Evolutionary conservation across 2,888 invertebrate species (phyloP), one percentile per base, ranked within the genome.

Genomic region (Chrysotoxum bicinctum): DNA sequence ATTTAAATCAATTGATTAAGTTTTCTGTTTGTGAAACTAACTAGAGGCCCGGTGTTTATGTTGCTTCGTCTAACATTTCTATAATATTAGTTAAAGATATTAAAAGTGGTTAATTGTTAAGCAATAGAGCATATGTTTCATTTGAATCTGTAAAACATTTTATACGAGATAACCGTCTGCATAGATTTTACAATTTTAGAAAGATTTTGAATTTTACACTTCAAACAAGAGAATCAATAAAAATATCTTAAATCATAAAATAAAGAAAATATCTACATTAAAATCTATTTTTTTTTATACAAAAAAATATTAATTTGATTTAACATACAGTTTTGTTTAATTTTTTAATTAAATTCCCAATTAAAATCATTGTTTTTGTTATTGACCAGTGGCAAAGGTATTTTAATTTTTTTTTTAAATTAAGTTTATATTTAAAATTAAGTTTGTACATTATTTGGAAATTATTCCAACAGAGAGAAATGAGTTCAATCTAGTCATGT

Each of bases 401-500:
- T 14, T 16, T 37, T 43, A n/a, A 40, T 37, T 14, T 37, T 56
- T 6, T 26, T 30, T 21, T 26, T 62, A 21, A 35, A 48, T 52
- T 45, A 40, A 30, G 32, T 66, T 73, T 68, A 43, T 30, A 52
- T 58, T 52, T 30, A 21, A 35, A 48, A 40, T 52, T 45, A 68
- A 30, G 54, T 62, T 76, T 84, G 84, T 84, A 83, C 56, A 80
- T 80, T 80, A 23, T 14, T 60, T 75, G 72, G 70, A 80, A 16
- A 43, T 16, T 45, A 76, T 58, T 79, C 66, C 80, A 84, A 72
- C 52, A 73, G 56, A 74, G 75, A 72, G 74, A 79, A 56, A 50
- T 64, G 87, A 80, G 87, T 85, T 85, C 73, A 81, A 87, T 85
- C 81, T 87, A 81, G 85, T 85, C 75, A 85, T 68, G 60, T 40